Conservation (phyloP, 2,888 invertebrate species). For the Rotaria magnacalcarata region DNA sequence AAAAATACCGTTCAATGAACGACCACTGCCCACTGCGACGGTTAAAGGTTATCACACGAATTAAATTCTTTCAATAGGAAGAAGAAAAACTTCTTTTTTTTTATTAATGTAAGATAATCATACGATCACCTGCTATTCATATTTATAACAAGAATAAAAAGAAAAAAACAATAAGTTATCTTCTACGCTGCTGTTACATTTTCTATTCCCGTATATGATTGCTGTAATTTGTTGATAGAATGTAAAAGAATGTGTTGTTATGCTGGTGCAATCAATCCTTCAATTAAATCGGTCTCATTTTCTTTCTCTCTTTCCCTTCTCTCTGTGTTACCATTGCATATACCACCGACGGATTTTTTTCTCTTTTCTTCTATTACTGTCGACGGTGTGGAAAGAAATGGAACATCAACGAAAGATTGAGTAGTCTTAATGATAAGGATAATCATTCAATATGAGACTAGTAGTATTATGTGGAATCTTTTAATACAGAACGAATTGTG, state of each 20-base stretch:
- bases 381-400: neutral
- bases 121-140: neutral
- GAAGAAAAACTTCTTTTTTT: neutral
- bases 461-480: too few species aligned
- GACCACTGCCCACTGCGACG: neutral
- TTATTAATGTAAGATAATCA: neutral
- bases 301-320: neutral
- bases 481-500: neutral
- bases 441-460: neutral
- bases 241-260: neutral
- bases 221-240: neutral
- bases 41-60: conserved; percentile 21
- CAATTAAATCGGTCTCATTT: conserved; percentile 21
- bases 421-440: neutral
- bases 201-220: too few species aligned
- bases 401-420: conserved; percentile 14
- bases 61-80: neutral
- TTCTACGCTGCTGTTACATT: too few species aligned
- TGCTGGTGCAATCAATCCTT: conserved; percentile 7
- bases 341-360: neutral
- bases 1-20: neutral
- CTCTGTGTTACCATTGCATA: neutral
- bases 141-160: neutral
- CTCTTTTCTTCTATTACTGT: neutral
- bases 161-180: too few species aligned